Percentiles rank a stretch among this genome's conserved stretches.
Evolutionary conservation across 2,113 vertebrate species (phyloP).

Genomic region (Oncorhynchus kisutch): DNA sequence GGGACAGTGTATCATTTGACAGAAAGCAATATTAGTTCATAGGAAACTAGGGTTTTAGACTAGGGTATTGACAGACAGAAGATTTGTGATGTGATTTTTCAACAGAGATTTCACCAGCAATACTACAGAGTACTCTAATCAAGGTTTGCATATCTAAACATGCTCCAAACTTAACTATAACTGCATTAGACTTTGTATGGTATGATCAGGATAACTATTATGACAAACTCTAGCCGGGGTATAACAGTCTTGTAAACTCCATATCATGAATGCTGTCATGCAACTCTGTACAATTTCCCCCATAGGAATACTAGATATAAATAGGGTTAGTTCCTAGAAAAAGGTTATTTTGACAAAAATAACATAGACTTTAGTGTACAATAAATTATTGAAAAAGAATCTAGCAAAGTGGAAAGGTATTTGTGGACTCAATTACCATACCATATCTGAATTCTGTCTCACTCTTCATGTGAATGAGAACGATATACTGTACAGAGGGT

Average conservation of each 20-base stretch:
- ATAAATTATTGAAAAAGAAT: conserved; percentile 36
- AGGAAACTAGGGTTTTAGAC: too few relatives aligned
- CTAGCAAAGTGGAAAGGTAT: conserved; percentile 27
- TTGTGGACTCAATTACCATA: conserved; percentile 2
- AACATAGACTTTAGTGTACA: conserved; percentile 24
- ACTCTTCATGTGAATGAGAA: background rate
- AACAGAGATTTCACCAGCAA: too few relatives aligned
- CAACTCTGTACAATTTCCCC: background rate
- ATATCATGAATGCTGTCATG: background rate
- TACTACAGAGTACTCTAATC: too few relatives aligned
- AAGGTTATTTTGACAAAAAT: conserved; percentile 34
- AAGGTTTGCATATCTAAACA: too few relatives aligned
- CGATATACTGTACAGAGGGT: too few relatives aligned
- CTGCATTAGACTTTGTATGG: background rate
- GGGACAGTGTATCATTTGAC: too few relatives aligned
- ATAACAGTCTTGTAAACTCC: background rate
- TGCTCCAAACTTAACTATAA: too few relatives aligned
- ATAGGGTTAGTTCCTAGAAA: background rate
- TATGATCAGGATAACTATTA: background rate
- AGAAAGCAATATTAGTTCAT: too few relatives aligned
- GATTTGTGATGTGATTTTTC: too few relatives aligned
- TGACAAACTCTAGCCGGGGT: background rate
- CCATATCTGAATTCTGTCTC: background rate
- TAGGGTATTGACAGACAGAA: too few relatives aligned
- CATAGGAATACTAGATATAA: background rate